Evolutionary conservation across 2,113 vertebrate species (phyloP), one percentile per base, ranked within the genome.

Genomic region (Emydocephalus ijimae): DNA sequence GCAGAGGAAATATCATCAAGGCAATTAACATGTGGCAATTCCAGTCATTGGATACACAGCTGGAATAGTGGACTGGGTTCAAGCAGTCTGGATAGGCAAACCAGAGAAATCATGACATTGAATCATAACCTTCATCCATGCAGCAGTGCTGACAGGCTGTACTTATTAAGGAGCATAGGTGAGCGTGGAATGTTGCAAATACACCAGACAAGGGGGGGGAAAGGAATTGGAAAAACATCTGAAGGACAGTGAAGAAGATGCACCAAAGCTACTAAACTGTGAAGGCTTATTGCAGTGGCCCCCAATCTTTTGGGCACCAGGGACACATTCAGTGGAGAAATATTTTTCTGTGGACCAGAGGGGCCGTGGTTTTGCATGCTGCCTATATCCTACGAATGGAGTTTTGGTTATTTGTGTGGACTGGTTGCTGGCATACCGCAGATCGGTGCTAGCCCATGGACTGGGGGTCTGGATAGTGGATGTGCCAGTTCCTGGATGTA

Each of bases 311-410:
- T 61, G 57, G 57, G 9, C 24, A 61, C 57, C 57, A 61, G 57
- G 57, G 24, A 61, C 8, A 9, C 24, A 7, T 26, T 61, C 23
- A 26, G 3, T 61, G 59, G 59, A 26, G 9, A 61, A 61, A 26
- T 9, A 59, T 23, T 11, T 61, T 61, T 61, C 59, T 9, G 3
- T 0, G 0, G 59, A 61, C 24, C 0, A 0, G 9, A 61, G 8
- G 24, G 9, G 8, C 7, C 8, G 0, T 50, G 48, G 48, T 50
- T 50, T 50, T 50, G 48, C 48, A 50, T 50, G 48, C 48, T 50
- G 48, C 8, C 48, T 50, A 9, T 8, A 50, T 50, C 8, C 48
- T 50, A 7, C 48, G 8, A 50, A 50, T 50, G 48, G 48, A 50
- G 48, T 7, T 50, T 50, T 9, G 8, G 1, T 50, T 50, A 50